Conservation (phyloP, 2,888 invertebrate species). For the Amblyjoppa fuscipennis region DNA sequence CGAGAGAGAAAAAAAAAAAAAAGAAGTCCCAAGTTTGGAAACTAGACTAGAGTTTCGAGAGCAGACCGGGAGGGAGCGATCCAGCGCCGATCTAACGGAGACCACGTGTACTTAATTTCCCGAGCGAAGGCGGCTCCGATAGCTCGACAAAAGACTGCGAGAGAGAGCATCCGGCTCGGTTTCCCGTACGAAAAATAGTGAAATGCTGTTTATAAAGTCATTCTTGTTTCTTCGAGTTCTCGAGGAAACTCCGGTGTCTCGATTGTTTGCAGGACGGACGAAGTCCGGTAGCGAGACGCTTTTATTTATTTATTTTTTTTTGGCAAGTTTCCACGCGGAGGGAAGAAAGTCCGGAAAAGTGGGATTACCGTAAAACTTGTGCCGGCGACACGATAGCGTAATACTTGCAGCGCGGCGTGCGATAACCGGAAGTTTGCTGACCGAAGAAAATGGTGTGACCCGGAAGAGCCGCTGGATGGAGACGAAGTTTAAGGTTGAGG, state of each 20-base stretch:
- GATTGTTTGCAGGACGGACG: conserved; percentile 47
- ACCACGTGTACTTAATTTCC: conserved; percentile 50
- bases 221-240: conserved; percentile 30
- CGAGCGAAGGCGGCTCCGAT: conserved; percentile 36
- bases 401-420: neutral
- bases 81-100: conserved; percentile 1
- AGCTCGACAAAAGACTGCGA: conserved; percentile 49
- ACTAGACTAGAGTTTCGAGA: conserved; percentile 56
- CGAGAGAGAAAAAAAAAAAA: conserved; percentile 11
- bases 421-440: conserved; percentile 42
- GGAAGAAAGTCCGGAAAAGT: conserved; percentile 50
- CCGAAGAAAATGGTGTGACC: conserved; percentile 36
- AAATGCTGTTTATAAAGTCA: conserved; percentile 48
- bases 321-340: conserved; percentile 13
- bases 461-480: conserved; percentile 14
- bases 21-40: conserved; percentile 38
- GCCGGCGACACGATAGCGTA: neutral
- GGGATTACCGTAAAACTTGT: conserved; percentile 45
- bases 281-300: neutral
- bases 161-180: neutral
- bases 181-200: conserved; percentile 9
- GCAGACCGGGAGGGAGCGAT: conserved; percentile 1
- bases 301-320: conserved; percentile 53
- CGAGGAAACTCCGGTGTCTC: neutral
- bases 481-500: conserved; percentile 22